These are phyloP conservation scores for Trypoxylon attenuatum DNA, from an alignment of 2,888 invertebrate species.

Conservation along the genomic window DNA sequence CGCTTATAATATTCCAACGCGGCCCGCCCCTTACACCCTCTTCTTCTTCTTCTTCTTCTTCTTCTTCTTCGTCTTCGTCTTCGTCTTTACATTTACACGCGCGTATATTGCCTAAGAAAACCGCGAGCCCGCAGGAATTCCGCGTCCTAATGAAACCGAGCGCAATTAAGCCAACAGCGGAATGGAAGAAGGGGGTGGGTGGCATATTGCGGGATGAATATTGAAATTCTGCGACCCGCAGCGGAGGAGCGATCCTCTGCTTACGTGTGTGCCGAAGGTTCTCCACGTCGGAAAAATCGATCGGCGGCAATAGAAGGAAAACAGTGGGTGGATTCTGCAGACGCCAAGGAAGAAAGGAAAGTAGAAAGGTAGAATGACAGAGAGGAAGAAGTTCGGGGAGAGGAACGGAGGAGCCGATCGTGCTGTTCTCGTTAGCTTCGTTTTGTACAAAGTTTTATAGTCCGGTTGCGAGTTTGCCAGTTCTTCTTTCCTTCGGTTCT, in stretches of 20 bases:
- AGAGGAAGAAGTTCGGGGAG: conserved; percentile 32
- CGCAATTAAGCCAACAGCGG: neutral
- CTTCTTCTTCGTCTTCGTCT: neutral
- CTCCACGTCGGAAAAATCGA: conserved; percentile 30
- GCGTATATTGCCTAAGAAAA: conserved; percentile 3
- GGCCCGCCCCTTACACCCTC: neutral
- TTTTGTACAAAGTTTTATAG: conserved; percentile 66
- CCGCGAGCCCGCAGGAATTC: neutral
- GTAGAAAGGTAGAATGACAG: conserved; percentile 47
- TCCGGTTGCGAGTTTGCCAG: conserved; percentile 67
- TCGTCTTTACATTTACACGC: conserved; percentile 2
- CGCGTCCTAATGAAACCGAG: neutral
- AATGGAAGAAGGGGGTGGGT: too few relatives aligned
- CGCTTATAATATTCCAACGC: neutral
- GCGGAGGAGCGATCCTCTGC: conserved; percentile 30
- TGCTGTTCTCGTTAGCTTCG: conserved; percentile 56
- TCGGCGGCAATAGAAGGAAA: neutral
- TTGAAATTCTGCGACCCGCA: too few relatives aligned
- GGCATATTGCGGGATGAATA: neutral
- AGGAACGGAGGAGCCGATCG: conserved; percentile 45
- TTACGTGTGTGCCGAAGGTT: conserved; percentile 21
- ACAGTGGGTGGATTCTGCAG: neutral
- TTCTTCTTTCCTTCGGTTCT: conserved; percentile 51
- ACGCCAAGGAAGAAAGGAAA: conserved; percentile 27
- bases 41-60: neutral